Base-by-base conservation (phyloP, 2,888 invertebrate genomes). In the Hirtodrosophila alboralis region DNA sequence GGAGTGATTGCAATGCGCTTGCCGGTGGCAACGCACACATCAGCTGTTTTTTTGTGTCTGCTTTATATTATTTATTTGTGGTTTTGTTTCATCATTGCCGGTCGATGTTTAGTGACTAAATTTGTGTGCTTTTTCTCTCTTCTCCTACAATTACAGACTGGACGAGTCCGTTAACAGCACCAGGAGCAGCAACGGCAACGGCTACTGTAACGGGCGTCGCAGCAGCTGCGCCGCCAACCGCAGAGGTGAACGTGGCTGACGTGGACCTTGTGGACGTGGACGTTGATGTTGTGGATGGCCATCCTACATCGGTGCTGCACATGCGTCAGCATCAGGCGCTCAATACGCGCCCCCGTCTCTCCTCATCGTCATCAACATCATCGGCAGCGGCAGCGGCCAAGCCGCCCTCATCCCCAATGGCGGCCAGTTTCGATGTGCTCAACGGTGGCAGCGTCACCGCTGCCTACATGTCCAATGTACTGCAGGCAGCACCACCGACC, bases 151-250 rank as follows among this genome's bases (percentile, higher is more conserved):
- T 79, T 76, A 16, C 72, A 90, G 90, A 90, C 83, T 90, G 90
- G 90, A 88, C 89, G 73, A 89, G 89, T 87, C 89, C 90, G 49
- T 85, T 90, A 74, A 89, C 89, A 71, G 88, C 89, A 76, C 89
- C 90, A 62, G 84, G 69, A 69, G 57, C 74, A 48, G 26, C 60
- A 52, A 47, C 64, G 40, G 44, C 60, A 18, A 16, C 65, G 33
- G 44, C 65, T 27, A 54, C 70, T 36, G 66, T 61, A 59, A 52
- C 44, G 36, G 53, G 54, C 56, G 54, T 61, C 59, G 38, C 58
- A 66, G 41, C 53, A 48, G 40, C 41, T 41, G 48, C 41, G 41
- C 56, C 40, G 34, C 23, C 56, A 49, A 47, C 45, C 5, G 48
- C 30, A 21, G 71, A 48, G 43, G 38, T 61, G 31, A 60, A 37